Evolutionary conservation across 2,797 vertebrate species (phyloP).

Genomic region (Thripadectes ignobilis): DNA sequence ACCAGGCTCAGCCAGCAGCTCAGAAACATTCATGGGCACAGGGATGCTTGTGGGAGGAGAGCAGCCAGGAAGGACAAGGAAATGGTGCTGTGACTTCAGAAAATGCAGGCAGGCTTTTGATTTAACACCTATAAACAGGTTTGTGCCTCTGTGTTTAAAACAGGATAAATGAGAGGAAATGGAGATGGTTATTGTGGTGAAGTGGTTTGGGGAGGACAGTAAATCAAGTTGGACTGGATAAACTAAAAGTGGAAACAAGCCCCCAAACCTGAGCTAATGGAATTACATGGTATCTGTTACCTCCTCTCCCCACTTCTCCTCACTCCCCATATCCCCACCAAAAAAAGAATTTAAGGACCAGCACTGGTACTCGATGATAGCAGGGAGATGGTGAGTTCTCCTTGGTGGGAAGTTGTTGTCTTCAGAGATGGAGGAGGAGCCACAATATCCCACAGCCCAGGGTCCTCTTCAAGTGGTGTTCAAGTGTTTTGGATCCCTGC

Average conservation of each 20-base stretch:
- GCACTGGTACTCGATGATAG: not conserved
- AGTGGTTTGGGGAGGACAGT: not conserved
- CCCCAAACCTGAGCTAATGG: not conserved
- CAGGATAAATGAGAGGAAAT: not conserved
- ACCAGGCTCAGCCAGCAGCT: not conserved
- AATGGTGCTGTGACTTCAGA: not conserved
- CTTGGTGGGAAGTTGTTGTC: not conserved
- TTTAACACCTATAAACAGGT: not conserved
- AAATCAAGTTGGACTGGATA: not conserved
- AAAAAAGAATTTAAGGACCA: not conserved
- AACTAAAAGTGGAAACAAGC: not conserved
- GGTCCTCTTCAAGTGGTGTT: not conserved
- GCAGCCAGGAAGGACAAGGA: not conserved
- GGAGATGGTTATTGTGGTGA: not conserved
- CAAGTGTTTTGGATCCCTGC: not conserved
- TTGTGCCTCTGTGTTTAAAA: not conserved
- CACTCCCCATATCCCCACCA: not conserved
- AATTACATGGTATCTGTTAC: not conserved
- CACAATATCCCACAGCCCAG: not conserved
- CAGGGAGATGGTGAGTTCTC: fast-evolving
- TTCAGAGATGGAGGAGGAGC: not conserved
- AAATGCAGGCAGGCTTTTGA: not conserved
- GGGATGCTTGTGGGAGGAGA: not conserved
- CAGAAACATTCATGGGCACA: not conserved
- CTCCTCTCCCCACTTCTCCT: not conserved